A percentile compares a stretch with the other conserved stretches of the same genome.
Conservation (phyloP, 2,888 invertebrate species). For the Cancer borealis region DNA sequence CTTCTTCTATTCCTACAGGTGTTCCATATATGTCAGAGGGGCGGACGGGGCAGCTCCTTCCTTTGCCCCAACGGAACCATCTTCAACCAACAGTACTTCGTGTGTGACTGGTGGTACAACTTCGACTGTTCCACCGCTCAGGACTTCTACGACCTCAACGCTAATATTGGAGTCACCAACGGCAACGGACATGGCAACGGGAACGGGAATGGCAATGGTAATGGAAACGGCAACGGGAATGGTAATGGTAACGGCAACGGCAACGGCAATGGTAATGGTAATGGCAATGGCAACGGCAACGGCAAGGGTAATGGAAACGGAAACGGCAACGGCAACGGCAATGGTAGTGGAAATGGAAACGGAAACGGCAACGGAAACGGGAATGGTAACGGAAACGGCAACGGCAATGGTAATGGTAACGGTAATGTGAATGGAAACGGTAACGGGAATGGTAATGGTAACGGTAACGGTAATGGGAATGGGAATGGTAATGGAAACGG, state of each 20-base stretch:
- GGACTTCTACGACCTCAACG: conserved; percentile 68
- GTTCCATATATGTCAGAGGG: conserved; percentile 71
- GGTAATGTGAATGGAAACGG: not conserved
- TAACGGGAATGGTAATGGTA: not conserved
- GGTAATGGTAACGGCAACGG: conserved; percentile 54
- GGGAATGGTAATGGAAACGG: conserved; percentile 28
- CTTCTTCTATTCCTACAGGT: conserved; percentile 49
- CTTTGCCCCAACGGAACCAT: conserved; percentile 73
- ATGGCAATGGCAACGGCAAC: not conserved
- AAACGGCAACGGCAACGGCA: not conserved
- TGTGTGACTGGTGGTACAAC: conserved; percentile 75
- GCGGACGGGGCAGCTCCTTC: conserved; percentile 64
- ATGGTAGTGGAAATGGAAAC: conserved; percentile 27
- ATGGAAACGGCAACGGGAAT: not conserved
- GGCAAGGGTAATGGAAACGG: conserved; percentile 41
- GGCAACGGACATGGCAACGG: not conserved
- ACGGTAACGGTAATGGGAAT: conserved; percentile 6
- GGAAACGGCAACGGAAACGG: not conserved
- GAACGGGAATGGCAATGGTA: conserved; percentile 14
- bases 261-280: conserved; percentile 3
- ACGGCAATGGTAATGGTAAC: conserved; percentile 36
- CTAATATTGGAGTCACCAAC: conserved; percentile 55
- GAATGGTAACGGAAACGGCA: conserved; percentile 2
- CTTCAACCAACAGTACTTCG: conserved; percentile 74
- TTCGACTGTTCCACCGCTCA: conserved; percentile 69